Evolutionary conservation across 35 echinoderm and acorn worm species (phyloP), one percentile per base, ranked within the genome.

Genomic region (Heliocidaris erythrogramma): DNA sequence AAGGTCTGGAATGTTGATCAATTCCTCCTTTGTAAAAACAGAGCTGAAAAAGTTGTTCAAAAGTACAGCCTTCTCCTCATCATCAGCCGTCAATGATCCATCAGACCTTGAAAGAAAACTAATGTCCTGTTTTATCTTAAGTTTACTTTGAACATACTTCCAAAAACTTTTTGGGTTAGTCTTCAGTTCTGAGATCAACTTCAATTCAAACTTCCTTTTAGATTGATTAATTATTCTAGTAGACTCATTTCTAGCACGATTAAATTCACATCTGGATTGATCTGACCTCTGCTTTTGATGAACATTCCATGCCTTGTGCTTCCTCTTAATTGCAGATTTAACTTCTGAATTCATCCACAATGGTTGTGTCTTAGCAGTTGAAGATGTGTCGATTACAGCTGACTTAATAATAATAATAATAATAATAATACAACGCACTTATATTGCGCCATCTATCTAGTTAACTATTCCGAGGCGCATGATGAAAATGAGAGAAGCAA

Each of bases 281-380:
- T 5, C 31, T n/a, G 24, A 86, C 7, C 85, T 86, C 85, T 86
- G 85, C 7, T 86, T 86, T 7, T 86, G 24, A 86, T 86, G 85
- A 86, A 86, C 85, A 86, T 86, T 86, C 24, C 24, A 86, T n/a
- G 85, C 85, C 85, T 86, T 86, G 85, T 86, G 85, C 31, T 86
- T 32, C 31, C 85, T 86, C 31, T 86, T 30, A 86, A 86, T 32
- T 86, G 5, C 85, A 86, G 85, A 27, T n/a, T n/a, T n/a, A n/a
- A n/a, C n/a, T n/a, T n/a, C n/a, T n/a, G n/a, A n/a, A n/a, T n/a
- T n/a, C n/a, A 86, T 86, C 85, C 85, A n/a, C 17, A 86, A 9
- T 86, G 85, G 85, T 9, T 86, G 8, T 86, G 85, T 17, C 17
- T 86, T 86, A n/a, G 85, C 5, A 86, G 24, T 86, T 86, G 24